phyloP scores from a whole-genome alignment of 2,888 invertebrate species.

The Pimpla rufipes region DNA sequence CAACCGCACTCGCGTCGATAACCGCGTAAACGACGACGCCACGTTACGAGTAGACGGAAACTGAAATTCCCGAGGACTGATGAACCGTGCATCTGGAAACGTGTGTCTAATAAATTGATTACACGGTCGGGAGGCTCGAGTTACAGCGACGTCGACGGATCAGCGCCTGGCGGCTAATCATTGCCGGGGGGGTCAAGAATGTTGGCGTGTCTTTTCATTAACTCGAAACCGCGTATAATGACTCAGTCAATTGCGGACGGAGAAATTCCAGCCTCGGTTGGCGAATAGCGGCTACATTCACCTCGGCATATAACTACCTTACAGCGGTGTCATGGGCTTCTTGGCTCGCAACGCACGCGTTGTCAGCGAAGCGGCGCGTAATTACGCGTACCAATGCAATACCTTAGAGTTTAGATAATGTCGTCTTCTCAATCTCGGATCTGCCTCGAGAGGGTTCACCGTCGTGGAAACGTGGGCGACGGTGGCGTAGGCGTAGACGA shows the following conservation, averaged over 20 bases:
- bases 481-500: constrained; percentile 51
- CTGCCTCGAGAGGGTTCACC: constrained; percentile 49
- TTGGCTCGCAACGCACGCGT: constrained; percentile 47
- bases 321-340: constrained; percentile 21
- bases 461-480: constrained; percentile 54
- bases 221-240: constrained; percentile 14
- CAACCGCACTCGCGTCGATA: not conserved
- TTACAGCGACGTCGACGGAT: not conserved
- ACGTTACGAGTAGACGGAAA: too few species aligned
- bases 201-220: constrained; percentile 30
- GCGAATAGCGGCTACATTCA: not conserved
- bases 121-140: not conserved
- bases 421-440: constrained; percentile 60
- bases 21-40: not conserved
- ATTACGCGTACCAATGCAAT: constrained; percentile 63
- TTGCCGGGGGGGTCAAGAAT: not conserved
- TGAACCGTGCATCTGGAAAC: not conserved
- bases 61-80: not conserved
- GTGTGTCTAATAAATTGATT: constrained; percentile 15
- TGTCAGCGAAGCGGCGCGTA: constrained; percentile 51
- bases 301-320: constrained; percentile 27
- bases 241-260: constrained; percentile 46
- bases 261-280: constrained; percentile 20
- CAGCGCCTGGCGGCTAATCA: not conserved
- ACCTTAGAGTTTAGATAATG: constrained; percentile 57